Percentiles rank a stretch among this genome's conserved stretches.
phyloP scores from a whole-genome alignment of 2,888 invertebrate genomes.

The Aphodius sticticus region DNA sequence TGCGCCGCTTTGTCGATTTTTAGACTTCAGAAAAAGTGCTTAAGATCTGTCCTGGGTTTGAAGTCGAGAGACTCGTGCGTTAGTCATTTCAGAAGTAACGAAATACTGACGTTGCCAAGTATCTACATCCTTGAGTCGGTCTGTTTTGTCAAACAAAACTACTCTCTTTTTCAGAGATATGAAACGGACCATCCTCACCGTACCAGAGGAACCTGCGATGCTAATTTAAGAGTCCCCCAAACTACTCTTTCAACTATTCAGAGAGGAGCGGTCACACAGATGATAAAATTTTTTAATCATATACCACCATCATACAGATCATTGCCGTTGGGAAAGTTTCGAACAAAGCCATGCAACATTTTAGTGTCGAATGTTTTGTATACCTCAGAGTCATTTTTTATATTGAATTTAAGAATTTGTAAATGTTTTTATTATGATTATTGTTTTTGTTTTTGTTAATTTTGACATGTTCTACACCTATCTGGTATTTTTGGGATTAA shows the following conservation, averaged over 20 bases:
- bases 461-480: too few species aligned
- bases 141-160: background rate
- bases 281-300: background rate
- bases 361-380: background rate
- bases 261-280: background rate
- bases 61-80: background rate
- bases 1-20: background rate
- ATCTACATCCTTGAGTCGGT: background rate
- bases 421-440: too few species aligned
- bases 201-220: background rate
- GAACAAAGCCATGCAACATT: background rate
- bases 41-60: background rate
- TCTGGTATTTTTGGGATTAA: too few species aligned
- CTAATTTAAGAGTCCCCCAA: background rate
- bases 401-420: background rate
- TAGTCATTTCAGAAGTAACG: background rate
- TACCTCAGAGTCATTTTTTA: background rate
- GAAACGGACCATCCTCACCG: background rate
- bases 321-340: background rate
- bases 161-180: background rate
- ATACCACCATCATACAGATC: background rate
- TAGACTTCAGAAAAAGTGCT: background rate
- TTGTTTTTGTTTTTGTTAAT: too few species aligned
- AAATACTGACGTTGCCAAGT: background rate
- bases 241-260: background rate